These are phyloP conservation scores for Creontiades dilutus DNA, from an alignment of 2,888 invertebrate genomes.

Conservation along the genomic window DNA sequence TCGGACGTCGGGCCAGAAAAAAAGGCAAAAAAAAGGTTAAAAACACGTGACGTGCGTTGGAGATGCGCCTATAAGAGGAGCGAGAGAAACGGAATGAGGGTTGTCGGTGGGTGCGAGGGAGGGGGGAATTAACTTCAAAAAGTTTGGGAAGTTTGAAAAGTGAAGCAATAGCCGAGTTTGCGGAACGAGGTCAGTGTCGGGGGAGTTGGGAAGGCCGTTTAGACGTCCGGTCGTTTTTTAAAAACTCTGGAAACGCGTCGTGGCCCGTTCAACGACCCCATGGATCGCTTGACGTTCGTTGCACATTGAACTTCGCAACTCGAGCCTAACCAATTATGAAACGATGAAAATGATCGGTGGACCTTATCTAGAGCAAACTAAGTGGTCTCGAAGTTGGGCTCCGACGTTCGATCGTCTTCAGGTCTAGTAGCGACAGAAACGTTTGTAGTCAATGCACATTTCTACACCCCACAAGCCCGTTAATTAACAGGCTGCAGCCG, in stretches of 20 bases:
- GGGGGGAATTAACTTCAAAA: slow-evolving; percentile 7
- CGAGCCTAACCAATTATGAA: too few species aligned
- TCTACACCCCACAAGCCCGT: too few species aligned
- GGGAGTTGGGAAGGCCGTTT: neutral
- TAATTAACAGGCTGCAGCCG: too few species aligned
- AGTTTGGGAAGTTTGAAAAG: slow-evolving; percentile 7
- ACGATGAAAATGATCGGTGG: too few species aligned
- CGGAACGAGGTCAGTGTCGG: slow-evolving; percentile 6
- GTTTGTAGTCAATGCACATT: too few species aligned
- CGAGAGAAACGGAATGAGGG: neutral
- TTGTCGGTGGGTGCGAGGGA: neutral
- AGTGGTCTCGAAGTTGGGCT: too few species aligned
- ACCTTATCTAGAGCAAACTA: too few species aligned
- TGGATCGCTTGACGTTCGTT: too few species aligned
- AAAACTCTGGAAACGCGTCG: neutral
- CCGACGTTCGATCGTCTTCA: too few species aligned
- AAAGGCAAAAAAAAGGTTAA: neutral
- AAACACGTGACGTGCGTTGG: slow-evolving; percentile 23
- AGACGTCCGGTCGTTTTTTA: neutral
- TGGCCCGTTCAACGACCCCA: too few species aligned
- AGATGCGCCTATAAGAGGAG: neutral
- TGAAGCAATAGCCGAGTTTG: slow-evolving; percentile 26
- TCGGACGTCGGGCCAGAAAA: neutral
- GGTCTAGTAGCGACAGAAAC: too few species aligned
- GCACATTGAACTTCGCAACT: too few species aligned